Base-by-base conservation (phyloP, 2,113 vertebrate genomes). In the Ailurus styani region DNA sequence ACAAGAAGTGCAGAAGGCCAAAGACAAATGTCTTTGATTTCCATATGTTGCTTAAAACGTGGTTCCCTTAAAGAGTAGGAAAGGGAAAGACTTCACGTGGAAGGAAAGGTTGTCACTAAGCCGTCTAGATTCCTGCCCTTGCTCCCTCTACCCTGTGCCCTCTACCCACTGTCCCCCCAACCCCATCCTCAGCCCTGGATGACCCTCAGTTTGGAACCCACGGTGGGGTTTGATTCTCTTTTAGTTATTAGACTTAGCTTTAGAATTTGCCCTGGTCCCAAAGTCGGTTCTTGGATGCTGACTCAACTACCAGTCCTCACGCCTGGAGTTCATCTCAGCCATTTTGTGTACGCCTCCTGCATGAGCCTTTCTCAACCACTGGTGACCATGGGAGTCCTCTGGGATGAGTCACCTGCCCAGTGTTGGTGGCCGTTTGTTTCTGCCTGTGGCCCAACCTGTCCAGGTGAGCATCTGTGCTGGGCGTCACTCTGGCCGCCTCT, bases 341-440 rank as follows among this genome's bases (percentile, higher is more conserved):
- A 7, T 7, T 60, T n/a, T 34, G 54, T 37, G 25, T 9, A 21
- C 27, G 47, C 29, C 25, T 13, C 75, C 45, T 9, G 13, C 2
- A 0, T 4, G 20, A 78, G 15, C 11, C 55, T 81, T 37, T 88
- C 25, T 82, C 55, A 34, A 27, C 73, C 34, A 2, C 34, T 1
- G 27, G 73, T 20, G 8, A 10, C 34, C 17, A 21, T 5, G 1
- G 7, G 5, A 31, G 37, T 17, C 57, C 18, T 15, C 55, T 10
- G 13, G 20, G 29, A 47, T 13, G 34, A 29, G 9, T 29, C 31
- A 72, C 1, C 23, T 8, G 12, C 31, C 18, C 0, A 0, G 10
- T 18, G 17, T 34, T 12, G 25, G 40, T 2, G 9, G 88, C 54
- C 37, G 18, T n/a, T 66, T 55, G 50, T 15, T 57, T 55, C 34